A percentile compares a stretch with the other conserved stretches of the same genome.
These are phyloP conservation scores for Pelobates fuscus DNA, from an alignment of 2,113 vertebrate species.

Conservation along the genomic window DNA sequence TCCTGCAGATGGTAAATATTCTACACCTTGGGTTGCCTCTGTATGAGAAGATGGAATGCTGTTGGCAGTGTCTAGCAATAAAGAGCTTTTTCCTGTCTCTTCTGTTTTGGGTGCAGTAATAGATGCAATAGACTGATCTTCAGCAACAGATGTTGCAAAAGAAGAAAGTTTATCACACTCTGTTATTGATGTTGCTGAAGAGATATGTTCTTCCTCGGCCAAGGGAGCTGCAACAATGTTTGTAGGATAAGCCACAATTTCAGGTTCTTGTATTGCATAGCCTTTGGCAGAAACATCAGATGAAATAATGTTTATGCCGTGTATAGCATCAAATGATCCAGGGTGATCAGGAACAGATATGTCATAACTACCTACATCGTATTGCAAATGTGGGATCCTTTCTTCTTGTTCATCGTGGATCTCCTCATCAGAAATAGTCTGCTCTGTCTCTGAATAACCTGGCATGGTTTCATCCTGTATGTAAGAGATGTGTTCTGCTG, in stretches of 20 bases:
- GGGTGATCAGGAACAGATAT: constrained; percentile 82
- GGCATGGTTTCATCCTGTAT: constrained; percentile 98
- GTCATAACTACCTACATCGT: constrained; percentile 79
- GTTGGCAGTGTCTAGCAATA: constrained; percentile 85
- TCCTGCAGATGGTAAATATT: constrained; percentile 91
- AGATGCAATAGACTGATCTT: constrained; percentile 92
- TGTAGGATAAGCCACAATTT: constrained; percentile 79
- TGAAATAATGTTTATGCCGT: constrained; percentile 70
- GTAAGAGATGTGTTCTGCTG: constrained; percentile 85
- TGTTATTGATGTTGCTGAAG: constrained; percentile 95
- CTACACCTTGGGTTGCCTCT: constrained; percentile 87
- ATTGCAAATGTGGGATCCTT: constrained; percentile 81
- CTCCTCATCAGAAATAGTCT: constrained; percentile 96
- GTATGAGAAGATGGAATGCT: constrained; percentile 83
- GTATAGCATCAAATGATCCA: constrained; percentile 79
- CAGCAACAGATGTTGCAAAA: constrained; percentile 92
- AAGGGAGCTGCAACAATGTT: constrained; percentile 90
- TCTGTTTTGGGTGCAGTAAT: constrained; percentile 92
- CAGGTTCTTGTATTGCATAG: constrained; percentile 74
- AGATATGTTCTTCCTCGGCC: constrained; percentile 95
- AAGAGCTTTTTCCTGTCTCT: constrained; percentile 85
- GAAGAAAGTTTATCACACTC: constrained; percentile 97
- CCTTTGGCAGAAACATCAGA: constrained; percentile 71
- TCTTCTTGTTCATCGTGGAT: constrained; percentile 93
- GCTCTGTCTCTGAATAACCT: constrained; percentile 94